Conservation (phyloP, 2,797 vertebrate genomes). For the Acrossocheilus fasciatus region DNA sequence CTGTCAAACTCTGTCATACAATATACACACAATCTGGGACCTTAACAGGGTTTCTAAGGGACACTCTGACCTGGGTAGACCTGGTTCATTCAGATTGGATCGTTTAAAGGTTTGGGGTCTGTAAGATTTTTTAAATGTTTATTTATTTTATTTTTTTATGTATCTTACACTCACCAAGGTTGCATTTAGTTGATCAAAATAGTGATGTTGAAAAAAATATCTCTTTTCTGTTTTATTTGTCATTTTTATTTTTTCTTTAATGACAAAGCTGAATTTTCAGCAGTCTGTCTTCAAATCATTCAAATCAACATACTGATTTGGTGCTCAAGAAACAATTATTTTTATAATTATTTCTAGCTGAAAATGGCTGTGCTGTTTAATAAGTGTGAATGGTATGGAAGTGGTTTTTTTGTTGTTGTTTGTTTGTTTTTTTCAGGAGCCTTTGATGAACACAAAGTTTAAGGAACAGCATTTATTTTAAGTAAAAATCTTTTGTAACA, state of each 20-base stretch:
- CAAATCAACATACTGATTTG: background rate
- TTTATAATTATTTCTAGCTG: background rate
- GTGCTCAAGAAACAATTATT: background rate
- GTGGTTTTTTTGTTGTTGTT: background rate
- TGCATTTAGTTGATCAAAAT: too few relatives aligned
- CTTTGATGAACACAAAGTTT: background rate
- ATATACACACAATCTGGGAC: background rate
- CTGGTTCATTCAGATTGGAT: background rate
- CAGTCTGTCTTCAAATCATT: background rate
- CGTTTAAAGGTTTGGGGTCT: background rate
- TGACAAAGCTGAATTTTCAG: background rate
- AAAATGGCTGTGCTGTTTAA: background rate
- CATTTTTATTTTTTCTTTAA: background rate
- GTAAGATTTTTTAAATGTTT: too few relatives aligned
- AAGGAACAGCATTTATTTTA: too few relatives aligned
- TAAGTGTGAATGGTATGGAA: background rate
- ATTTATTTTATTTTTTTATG: background rate
- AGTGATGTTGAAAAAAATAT: too few relatives aligned
- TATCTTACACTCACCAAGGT: too few relatives aligned
- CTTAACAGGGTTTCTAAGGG: background rate
- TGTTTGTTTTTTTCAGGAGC: background rate
- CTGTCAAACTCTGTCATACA: background rate
- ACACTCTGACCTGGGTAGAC: background rate
- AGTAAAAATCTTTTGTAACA: background rate
- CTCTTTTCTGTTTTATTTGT: background rate